phyloP scores from a whole-genome alignment of 2,113 vertebrate species.

The Lucifuga dentata region DNA sequence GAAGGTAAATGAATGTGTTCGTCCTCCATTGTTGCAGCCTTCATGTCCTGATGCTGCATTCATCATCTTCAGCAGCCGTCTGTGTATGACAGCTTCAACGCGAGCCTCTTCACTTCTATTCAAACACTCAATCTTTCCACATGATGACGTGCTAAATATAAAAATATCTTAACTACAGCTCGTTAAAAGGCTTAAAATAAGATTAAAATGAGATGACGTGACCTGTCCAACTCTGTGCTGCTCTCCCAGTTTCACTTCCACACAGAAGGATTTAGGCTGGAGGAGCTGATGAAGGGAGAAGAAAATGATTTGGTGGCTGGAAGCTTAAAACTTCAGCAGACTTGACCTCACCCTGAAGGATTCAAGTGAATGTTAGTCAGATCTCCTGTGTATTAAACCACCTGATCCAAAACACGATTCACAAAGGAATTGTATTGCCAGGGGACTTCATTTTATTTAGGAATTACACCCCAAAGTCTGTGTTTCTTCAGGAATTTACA shows the following conservation, averaged over 20 bases:
- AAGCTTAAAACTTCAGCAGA: slow-evolving; percentile 17
- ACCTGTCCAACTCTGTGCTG: slow-evolving; percentile 31
- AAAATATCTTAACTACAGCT: slow-evolving; percentile 12
- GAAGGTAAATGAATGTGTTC: slow-evolving; percentile 7
- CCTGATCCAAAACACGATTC: too few relatives aligned
- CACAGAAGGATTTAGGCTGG: slow-evolving; percentile 22
- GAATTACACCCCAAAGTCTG: too few relatives aligned
- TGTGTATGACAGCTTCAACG: slow-evolving; percentile 64
- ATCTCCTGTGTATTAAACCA: too few relatives aligned
- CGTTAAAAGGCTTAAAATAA: slow-evolving; percentile 1
- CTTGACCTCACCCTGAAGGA: not conserved
- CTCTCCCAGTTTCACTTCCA: slow-evolving; percentile 14
- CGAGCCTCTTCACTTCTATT: slow-evolving; percentile 9
- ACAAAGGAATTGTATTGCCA: too few relatives aligned
- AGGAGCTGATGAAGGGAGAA: slow-evolving; percentile 10
- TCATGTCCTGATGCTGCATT: slow-evolving; percentile 68
- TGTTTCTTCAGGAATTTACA: too few relatives aligned
- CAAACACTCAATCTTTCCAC: slow-evolving; percentile 4
- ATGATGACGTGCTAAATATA: not conserved
- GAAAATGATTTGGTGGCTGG: slow-evolving; percentile 16
- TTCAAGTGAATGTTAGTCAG: too few relatives aligned
- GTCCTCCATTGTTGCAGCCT: slow-evolving; percentile 54
- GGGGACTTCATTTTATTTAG: too few relatives aligned
- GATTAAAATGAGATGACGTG: slow-evolving; percentile 27
- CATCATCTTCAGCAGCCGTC: slow-evolving; percentile 37